Base-by-base conservation (phyloP, 1,140 invertebrate species). In the Oryctes rhinoceros region DNA sequence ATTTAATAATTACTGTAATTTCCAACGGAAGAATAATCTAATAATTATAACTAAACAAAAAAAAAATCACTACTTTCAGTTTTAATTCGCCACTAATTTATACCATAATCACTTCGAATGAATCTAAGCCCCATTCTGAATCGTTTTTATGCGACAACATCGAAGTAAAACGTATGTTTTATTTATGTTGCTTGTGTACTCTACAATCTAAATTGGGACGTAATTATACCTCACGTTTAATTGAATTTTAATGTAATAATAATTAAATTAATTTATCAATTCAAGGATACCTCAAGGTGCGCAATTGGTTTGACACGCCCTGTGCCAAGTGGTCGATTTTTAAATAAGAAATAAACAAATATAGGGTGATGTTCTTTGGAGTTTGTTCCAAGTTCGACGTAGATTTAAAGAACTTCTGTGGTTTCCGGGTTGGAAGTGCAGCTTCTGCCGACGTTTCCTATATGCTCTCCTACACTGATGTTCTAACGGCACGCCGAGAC, bases 1-100 rank as follows among this genome's bases (percentile, higher is more conserved):
- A 71, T 71, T 71, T 71, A 35, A 37, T 71, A 71, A 71, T 71
- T 71, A 71, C 65, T 5, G 65, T 71, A 71, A 71, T 71, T 71
- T 71, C 24, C 65, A 71, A 37, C 65, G 65, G 65, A 71, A 37
- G 65, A 71, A 71, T 71, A 71, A 71, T 71, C 65, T 71, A 71
- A 30, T 71, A 71, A 71, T 71, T 71, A 71, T 71, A 71, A 71
- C 65, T 71, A 71, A 71, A 71, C 13, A 37, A 37, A 37, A 37
- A 59, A n/a, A n/a, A 71, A 71, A 71, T 35, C 35, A 71, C 3
- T 30, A 35, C 20, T 37, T 20, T 9, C 30, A 20, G 24, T 71
- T 71, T 71, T 24, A 37, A 71, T 71, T 71, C 65, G 65, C 65
- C 4, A 24, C 20, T 71, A 35, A 24, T 71, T 13, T 71, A 24